Conservation (phyloP, 2,888 invertebrate species). For the Orthonevra nobilis region DNA sequence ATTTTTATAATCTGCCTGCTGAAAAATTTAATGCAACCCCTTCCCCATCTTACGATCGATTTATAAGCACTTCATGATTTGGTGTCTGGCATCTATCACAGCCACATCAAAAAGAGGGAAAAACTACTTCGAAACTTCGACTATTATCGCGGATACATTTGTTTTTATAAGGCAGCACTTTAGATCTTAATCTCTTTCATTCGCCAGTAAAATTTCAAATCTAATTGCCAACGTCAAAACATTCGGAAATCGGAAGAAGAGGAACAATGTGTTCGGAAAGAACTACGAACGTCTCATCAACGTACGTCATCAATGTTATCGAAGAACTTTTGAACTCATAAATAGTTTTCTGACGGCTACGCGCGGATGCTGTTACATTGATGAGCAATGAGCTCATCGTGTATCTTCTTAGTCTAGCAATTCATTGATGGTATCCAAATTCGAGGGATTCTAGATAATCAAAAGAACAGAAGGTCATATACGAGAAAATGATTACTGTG, state of each 20-base stretch:
- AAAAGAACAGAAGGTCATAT: neutral
- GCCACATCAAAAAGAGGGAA: constrained; percentile 42
- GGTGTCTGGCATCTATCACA: constrained; percentile 59
- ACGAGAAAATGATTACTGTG: neutral
- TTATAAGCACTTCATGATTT: constrained; percentile 40
- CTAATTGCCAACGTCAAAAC: constrained; percentile 54
- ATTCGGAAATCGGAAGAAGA: constrained; percentile 16
- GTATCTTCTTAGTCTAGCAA: too few relatives aligned
- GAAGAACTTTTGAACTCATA: too few relatives aligned
- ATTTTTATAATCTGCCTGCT: too few relatives aligned
- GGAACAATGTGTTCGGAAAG: neutral
- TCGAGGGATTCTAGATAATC: neutral
- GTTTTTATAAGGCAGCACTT: constrained; percentile 58
- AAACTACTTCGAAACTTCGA: constrained; percentile 26
- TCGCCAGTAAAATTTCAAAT: constrained; percentile 61
- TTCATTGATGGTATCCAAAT: too few relatives aligned
- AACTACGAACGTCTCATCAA: neutral
- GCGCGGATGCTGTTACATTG: too few relatives aligned
- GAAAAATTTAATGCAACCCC: constrained; percentile 18
- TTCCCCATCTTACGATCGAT: constrained; percentile 21
- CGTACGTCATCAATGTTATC: constrained; percentile 19
- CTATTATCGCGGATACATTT: constrained; percentile 35
- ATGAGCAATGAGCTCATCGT: too few relatives aligned
- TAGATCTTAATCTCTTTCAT: constrained; percentile 50
- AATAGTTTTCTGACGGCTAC: too few relatives aligned